Evolutionary conservation across 2,888 invertebrate genomes (phyloP).

Genomic region (Pecten maximus): DNA sequence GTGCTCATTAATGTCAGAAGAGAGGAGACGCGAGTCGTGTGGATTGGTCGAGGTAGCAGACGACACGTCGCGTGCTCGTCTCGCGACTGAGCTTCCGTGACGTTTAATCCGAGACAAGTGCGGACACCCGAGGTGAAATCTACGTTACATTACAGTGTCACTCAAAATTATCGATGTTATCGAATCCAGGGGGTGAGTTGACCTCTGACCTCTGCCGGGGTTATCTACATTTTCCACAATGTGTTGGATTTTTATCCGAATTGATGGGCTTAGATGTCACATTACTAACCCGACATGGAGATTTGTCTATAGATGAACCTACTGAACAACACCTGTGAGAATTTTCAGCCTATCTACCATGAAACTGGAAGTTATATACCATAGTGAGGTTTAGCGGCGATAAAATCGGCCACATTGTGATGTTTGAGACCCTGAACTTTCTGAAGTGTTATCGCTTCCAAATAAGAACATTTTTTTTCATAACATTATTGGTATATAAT

Average conservation of each 20-base stretch:
- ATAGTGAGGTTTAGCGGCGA: too few relatives aligned
- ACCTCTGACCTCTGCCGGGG: neutral
- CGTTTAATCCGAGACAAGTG: constrained; percentile 25
- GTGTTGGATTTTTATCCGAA: constrained; percentile 2
- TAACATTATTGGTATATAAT: too few relatives aligned
- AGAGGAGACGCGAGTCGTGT: neutral
- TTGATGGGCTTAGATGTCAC: neutral
- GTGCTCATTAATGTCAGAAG: neutral
- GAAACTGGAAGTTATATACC: too few relatives aligned
- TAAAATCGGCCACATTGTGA: too few relatives aligned
- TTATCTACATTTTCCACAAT: neutral
- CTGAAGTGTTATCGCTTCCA: too few relatives aligned
- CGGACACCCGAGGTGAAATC: constrained; percentile 33
- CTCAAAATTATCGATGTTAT: constrained; percentile 32
- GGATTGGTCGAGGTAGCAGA: neutral
- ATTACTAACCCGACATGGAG: neutral
- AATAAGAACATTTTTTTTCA: too few relatives aligned
- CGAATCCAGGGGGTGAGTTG: constrained; percentile 4
- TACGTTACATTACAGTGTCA: constrained; percentile 10
- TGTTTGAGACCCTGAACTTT: too few relatives aligned
- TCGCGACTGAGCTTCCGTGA: neutral
- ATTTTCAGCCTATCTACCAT: too few relatives aligned
- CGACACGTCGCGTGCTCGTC: constrained; percentile 25
- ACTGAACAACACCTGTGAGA: too few relatives aligned
- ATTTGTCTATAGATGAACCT: neutral